Percentiles rank a stretch among this genome's conserved stretches.
phyloP scores from a whole-genome alignment of 2,797 vertebrate species.

The Pantherophis vulpinus region DNA sequence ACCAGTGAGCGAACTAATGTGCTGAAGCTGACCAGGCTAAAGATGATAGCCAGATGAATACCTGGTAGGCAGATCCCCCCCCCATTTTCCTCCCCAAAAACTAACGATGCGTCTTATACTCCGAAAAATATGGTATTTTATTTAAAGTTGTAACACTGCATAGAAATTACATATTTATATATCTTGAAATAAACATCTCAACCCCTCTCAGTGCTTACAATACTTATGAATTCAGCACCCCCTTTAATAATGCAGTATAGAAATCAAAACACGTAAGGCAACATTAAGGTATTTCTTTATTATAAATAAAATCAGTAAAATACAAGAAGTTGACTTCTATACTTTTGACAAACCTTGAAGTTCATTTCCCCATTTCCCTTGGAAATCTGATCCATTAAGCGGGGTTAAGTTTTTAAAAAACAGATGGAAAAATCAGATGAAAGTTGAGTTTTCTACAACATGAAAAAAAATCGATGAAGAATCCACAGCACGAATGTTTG shows the following conservation, averaged over 20 bases:
- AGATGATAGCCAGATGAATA: too few relatives aligned
- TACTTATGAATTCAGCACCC: background rate
- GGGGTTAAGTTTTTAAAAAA: background rate
- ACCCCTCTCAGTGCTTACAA: background rate
- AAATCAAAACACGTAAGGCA: background rate
- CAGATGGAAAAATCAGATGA: background rate
- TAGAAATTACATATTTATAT: background rate
- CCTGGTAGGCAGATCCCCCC: too few relatives aligned
- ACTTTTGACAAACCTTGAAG: background rate
- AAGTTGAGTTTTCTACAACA: too few relatives aligned
- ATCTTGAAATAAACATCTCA: background rate
- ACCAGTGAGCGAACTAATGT: too few relatives aligned
- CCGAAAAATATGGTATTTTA: background rate
- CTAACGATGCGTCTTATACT: too few relatives aligned
- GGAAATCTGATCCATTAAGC: background rate
- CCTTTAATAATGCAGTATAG: background rate
- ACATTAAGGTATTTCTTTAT: background rate
- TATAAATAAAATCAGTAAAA: background rate
- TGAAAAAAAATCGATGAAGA: background rate
- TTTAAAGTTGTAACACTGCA: background rate
- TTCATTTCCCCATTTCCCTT: background rate
- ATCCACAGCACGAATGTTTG: background rate
- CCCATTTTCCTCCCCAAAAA: too few relatives aligned
- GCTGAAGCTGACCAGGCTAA: too few relatives aligned
- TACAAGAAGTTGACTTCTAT: background rate